Base-by-base conservation (phyloP, 1,140 invertebrate species). In the Scaptodrosophila lebanonensis region DNA sequence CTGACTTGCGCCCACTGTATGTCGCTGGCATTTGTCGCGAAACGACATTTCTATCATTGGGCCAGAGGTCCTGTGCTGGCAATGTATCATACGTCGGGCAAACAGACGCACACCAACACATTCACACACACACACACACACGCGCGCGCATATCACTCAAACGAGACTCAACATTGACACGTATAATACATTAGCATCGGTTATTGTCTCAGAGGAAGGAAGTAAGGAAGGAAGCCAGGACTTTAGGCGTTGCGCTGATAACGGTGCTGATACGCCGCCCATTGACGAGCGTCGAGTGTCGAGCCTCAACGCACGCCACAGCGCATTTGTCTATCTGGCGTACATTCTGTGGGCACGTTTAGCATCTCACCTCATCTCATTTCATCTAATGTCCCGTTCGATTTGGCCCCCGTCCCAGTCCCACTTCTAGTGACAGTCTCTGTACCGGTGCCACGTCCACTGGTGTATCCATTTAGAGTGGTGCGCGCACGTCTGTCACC, bases 121-220 rank as follows among this genome's bases (percentile, higher is more conserved):
- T 15, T 15, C 15, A 33, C 35, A 11, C 18, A 25, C 13, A 62
- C 2, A 12, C 27, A 48, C 20, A 16, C 40, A 40, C 20, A 32
- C 12, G 33, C 30, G 35, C 57, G 50, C 52, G 61, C 51, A 68
- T 58, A 77, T 77, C 72, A 72, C 58, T 79, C 72, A 72, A 68
- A 77, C 25, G 51, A 54, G 57, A 63, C 66, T 63, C 64, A 66
- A 71, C 56, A 77, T 72, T 72, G 73, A 79, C 73, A 79, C 73
- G 67, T 65, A 64, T 65, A 72, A 66, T 49, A 72, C 73, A 79
- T 72, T 77, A 72, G 73, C 67, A 59, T 65, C 64, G 56, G 67
- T 73, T 68, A 79, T 77, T 77, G 73, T 58, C 59, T 68, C 51
- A 58, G 54, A 51, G 56, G 47, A 66, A 57, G 66, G 17, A 20